Percentiles rank a stretch among this genome's conserved stretches.
Conservation (phyloP, 2,888 invertebrate genomes). For the Apotomis capreana region DNA sequence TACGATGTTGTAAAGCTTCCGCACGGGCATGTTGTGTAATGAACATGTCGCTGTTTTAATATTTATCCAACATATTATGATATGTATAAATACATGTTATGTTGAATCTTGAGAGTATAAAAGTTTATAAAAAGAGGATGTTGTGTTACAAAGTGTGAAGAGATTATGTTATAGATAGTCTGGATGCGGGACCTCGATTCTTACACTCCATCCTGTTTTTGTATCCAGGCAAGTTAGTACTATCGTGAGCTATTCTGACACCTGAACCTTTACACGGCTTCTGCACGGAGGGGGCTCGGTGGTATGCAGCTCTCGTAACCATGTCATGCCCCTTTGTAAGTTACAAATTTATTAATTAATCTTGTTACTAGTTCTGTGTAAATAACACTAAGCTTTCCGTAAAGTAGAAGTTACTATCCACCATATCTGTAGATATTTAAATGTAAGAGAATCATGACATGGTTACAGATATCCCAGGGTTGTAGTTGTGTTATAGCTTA, state of each 20-base stretch:
- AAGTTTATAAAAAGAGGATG: constrained; percentile 44
- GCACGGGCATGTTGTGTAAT: constrained; percentile 26
- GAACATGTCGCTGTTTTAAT: constrained; percentile 33
- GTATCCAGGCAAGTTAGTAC: constrained; percentile 51
- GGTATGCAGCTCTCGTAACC: constrained; percentile 79
- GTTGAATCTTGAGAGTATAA: constrained; percentile 31
- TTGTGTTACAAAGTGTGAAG: constrained; percentile 31
- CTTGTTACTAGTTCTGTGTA: constrained; percentile 62
- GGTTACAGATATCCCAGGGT: constrained; percentile 80
- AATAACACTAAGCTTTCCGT: constrained; percentile 62
- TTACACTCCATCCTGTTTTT: constrained; percentile 58
- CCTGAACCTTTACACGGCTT: constrained; percentile 71
- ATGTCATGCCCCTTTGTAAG: constrained; percentile 65
- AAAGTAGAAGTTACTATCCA: constrained; percentile 49
- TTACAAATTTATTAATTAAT: constrained; percentile 48
- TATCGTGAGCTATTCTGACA: constrained; percentile 69
- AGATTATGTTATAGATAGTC: constrained; percentile 38
- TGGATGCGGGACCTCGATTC: constrained; percentile 17
- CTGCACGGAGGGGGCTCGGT: constrained; percentile 72
- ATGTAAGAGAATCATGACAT: constrained; percentile 62
- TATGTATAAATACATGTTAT: constrained; percentile 18
- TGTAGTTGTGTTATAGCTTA: constrained; percentile 60
- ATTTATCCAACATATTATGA: constrained; percentile 27
- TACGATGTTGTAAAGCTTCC: constrained; percentile 37
- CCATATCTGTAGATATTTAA: constrained; percentile 51